Base-by-base conservation (phyloP, 2,113 vertebrate species). In the Psammodynastes pulverulentus region DNA sequence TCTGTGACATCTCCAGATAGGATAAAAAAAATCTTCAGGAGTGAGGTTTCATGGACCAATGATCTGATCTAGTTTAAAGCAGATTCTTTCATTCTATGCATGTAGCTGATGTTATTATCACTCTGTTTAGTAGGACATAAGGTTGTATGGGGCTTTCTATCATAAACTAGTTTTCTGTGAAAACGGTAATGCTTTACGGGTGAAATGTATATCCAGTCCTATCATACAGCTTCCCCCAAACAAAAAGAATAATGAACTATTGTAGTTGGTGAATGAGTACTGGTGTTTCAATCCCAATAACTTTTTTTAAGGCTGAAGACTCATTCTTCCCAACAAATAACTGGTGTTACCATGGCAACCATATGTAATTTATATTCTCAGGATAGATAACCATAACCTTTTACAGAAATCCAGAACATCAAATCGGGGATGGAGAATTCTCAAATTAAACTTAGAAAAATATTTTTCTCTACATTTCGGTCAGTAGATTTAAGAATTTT, bases 331-430 rank as follows among this genome's bases (percentile, higher is more conserved):
- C 62, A 92, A 46, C 39, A 92, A 87, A 87, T 62, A 46, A 91
- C 84, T 91, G 5, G n/a, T 49, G 90, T 87, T 87, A 67, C 90
- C 54, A 6, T 91, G 24, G 90, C 85, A 91, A 91, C 90, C 86
- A 23, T 87, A 49, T 46, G 49, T 49, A 87, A 49, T 54, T 91
- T 58, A 86, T 19, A 21, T 34, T 87, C 84, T 49, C 90, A 91
- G 54, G 13, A 46, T 91, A 67, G 39, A 87, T 12, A 91, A 87
- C 46, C 54, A 91, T 29, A 62, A 67, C 26, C 49, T 15, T 62
- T 67, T 84, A 54, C 39, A 87, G 39, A 92, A 84, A 72, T 54
- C 46, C 19, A 45, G 88, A 84, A 89, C 45, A 45, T 26, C 26
- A 54, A 92, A 67, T 17, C 62, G 43, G 54, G 4, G 46, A 62